phyloP scores from a whole-genome alignment of 2,113 vertebrate species.

The Pseudopodoces humilis region DNA sequence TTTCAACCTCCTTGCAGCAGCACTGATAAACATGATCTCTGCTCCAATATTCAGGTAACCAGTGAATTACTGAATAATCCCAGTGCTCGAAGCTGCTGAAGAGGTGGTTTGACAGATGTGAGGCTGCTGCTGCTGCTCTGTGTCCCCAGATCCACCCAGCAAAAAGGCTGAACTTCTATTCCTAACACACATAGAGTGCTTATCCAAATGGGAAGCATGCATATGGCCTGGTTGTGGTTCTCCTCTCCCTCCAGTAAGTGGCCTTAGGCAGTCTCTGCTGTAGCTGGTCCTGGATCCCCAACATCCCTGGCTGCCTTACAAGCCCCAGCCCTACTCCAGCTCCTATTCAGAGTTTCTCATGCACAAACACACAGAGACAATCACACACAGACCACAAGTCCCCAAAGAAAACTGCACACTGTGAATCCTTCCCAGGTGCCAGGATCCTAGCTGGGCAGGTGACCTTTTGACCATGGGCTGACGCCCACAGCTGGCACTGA shows the following conservation, averaged over 20 bases:
- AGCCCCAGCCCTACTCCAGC: not conserved
- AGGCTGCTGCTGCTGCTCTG: not conserved
- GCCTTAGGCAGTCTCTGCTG: not conserved
- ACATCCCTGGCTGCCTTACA: not conserved
- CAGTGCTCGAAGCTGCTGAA: not conserved
- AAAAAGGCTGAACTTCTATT: not conserved
- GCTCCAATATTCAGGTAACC: not conserved
- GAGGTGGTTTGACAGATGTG: not conserved
- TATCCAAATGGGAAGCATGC: not conserved
- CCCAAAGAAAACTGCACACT: not conserved
- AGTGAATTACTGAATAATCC: not conserved
- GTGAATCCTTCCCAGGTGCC: not conserved
- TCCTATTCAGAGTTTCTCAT: not conserved
- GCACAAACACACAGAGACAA: not conserved
- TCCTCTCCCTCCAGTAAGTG: not conserved
- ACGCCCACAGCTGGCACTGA: not conserved
- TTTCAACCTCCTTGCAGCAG: not conserved
- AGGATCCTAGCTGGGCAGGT: not conserved
- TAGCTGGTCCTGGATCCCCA: not conserved
- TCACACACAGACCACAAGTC: not conserved
- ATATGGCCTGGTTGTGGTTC: fast-evolving
- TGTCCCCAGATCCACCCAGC: not conserved
- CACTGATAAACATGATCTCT: not conserved
- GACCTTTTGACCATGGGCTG: not conserved
- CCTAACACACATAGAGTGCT: not conserved